Conservation (phyloP, 2,113 vertebrate species). For the Carassius gibelio region DNA sequence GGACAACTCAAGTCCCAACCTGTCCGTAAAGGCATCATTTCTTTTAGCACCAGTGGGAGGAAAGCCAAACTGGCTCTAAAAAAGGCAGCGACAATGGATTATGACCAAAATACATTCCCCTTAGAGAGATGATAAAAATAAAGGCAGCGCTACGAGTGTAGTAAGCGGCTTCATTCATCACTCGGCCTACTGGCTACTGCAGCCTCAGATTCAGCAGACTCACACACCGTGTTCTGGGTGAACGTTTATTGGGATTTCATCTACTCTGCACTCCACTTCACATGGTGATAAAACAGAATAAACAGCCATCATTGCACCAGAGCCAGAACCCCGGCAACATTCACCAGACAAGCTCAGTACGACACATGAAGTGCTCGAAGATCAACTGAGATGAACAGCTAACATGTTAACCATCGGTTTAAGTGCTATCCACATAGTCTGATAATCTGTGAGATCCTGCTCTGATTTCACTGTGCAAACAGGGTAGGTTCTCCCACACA, state of each 20-base stretch:
- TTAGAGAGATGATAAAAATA: slow-evolving; percentile 27
- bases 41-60: not conserved
- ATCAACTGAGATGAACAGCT: slow-evolving; percentile 26
- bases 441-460: slow-evolving; percentile 16
- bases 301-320: slow-evolving; percentile 62
- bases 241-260: slow-evolving; percentile 60
- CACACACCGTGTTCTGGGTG: slow-evolving; percentile 54
- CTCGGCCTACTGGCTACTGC: not conserved
- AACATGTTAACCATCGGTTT: slow-evolving; percentile 21
- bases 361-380: slow-evolving; percentile 24
- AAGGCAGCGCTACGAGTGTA: not conserved
- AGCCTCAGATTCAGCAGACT: slow-evolving; percentile 67
- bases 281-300: slow-evolving; percentile 62
- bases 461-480: slow-evolving; percentile 53
- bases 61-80: not conserved
- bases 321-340: slow-evolving; percentile 21
- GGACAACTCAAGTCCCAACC: not conserved
- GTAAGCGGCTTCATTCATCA: slow-evolving; percentile 10
- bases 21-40: not conserved
- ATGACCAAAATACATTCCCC: slow-evolving; percentile 7
- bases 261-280: slow-evolving; percentile 66
- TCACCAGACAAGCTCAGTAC: slow-evolving; percentile 14
- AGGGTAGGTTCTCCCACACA: slow-evolving; percentile 58
- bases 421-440: slow-evolving; percentile 35
- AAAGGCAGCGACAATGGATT: slow-evolving; percentile 16